Evolutionary conservation across 2,797 vertebrate genomes (phyloP).

Genomic region (Natrix natrix): DNA sequence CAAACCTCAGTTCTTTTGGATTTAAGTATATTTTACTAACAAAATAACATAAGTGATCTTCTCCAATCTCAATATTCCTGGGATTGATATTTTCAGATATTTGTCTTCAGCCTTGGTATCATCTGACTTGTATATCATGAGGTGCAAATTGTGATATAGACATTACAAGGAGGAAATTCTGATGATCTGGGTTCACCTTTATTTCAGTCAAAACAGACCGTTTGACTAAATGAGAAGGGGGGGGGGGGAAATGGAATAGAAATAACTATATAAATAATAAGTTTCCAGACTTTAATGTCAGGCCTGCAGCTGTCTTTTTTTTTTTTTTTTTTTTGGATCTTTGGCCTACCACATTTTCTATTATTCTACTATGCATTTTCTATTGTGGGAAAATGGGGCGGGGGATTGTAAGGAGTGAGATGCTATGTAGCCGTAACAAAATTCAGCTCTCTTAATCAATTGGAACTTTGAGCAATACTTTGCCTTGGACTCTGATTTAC

Average conservation of each 20-base stretch:
- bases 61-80: not conserved
- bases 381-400: too few species aligned
- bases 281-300: not conserved
- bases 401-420: too few species aligned
- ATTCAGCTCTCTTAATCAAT: too few species aligned
- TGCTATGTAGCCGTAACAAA: too few species aligned
- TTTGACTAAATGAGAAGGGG: slow-evolving; percentile 19
- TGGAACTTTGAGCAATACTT: too few species aligned
- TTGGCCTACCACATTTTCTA: too few species aligned
- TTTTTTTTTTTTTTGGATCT: too few species aligned
- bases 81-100: not conserved
- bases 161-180: not conserved
- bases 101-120: not conserved
- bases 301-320: too few species aligned
- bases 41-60: slow-evolving; percentile 28
- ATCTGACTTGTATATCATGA: not conserved
- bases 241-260: not conserved
- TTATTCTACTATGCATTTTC: too few species aligned
- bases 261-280: slow-evolving; percentile 9
- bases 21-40: slow-evolving; percentile 12
- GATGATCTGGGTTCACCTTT: not conserved
- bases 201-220: not conserved
- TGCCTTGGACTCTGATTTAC: too few species aligned
- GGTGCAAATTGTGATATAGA: slow-evolving; percentile 16
- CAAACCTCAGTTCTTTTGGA: not conserved